Percentiles rank a stretch among this genome's conserved stretches.
phyloP scores from a whole-genome alignment of 2,797 vertebrate genomes.

The Scomberomorus guttatus region DNA sequence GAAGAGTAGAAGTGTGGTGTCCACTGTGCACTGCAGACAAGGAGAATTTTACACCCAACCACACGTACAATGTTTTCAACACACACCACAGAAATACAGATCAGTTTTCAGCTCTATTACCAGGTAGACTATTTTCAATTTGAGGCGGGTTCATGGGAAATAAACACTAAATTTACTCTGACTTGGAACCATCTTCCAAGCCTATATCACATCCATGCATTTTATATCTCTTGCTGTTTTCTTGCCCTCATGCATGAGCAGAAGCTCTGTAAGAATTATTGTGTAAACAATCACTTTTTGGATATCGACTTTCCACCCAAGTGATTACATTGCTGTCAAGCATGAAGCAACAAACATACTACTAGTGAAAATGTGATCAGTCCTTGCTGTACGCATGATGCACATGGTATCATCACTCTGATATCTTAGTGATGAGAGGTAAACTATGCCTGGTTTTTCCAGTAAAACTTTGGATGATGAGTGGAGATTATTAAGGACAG shows the following conservation, averaged over 20 bases:
- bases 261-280: not conserved
- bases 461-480: not conserved
- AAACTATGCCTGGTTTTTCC: not conserved
- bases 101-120: conserved; percentile 4
- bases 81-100: not conserved
- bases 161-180: not conserved
- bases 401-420: not conserved
- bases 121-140: not conserved
- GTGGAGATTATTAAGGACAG: not conserved
- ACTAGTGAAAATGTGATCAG: not conserved
- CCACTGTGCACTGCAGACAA: not conserved
- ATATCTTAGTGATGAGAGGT: conserved; percentile 1
- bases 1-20: conserved; percentile 1
- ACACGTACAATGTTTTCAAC: conserved; percentile 2
- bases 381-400: not conserved
- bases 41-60: conserved; percentile 1
- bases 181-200: conserved; percentile 1
- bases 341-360: conserved; percentile 12
- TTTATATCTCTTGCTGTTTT: not conserved
- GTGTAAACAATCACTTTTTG: not conserved
- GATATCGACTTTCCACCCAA: not conserved
- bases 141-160: not conserved
- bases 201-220: not conserved
- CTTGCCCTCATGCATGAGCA: not conserved
- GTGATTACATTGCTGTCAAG: not conserved